Conservation (phyloP, 2,113 vertebrate genomes). For the Peucedramus taeniatus region DNA sequence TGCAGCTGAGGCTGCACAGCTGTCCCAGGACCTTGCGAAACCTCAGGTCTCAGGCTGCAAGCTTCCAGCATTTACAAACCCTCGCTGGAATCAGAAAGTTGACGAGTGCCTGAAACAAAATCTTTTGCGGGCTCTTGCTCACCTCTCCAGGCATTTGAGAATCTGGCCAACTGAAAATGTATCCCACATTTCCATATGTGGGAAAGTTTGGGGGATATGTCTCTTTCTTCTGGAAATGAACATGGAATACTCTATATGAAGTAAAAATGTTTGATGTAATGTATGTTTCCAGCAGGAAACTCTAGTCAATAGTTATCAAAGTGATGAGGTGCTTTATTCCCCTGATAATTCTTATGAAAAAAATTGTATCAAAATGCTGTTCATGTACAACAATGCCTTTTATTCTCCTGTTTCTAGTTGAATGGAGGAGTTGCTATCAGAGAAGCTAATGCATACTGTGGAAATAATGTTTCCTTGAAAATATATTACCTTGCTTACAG, state of each 20-base stretch:
- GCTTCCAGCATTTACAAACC: neutral
- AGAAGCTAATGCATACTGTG: neutral
- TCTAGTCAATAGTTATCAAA: conserved; percentile 18
- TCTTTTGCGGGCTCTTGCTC: neutral
- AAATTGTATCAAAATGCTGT: neutral
- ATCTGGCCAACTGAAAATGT: neutral
- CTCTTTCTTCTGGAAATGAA: neutral
- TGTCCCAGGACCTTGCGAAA: neutral
- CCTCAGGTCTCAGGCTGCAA: neutral
- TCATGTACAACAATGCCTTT: neutral
- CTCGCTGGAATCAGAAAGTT: neutral
- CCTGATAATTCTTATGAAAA: neutral
- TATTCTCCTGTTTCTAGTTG: neutral
- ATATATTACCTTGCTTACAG: neutral
- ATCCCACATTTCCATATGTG: neutral
- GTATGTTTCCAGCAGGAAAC: conserved; percentile 10
- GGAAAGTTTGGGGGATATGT: neutral
- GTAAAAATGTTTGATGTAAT: neutral
- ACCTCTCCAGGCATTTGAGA: neutral
- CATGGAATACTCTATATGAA: neutral
- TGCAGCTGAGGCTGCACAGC: neutral
- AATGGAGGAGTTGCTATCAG: neutral
- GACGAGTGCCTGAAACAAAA: neutral
- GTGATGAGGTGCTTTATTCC: conserved; percentile 2
- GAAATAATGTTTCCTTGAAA: neutral